Evolutionary conservation across 2,888 invertebrate genomes (phyloP).

Genomic region (Kryphioiulus occultus): DNA sequence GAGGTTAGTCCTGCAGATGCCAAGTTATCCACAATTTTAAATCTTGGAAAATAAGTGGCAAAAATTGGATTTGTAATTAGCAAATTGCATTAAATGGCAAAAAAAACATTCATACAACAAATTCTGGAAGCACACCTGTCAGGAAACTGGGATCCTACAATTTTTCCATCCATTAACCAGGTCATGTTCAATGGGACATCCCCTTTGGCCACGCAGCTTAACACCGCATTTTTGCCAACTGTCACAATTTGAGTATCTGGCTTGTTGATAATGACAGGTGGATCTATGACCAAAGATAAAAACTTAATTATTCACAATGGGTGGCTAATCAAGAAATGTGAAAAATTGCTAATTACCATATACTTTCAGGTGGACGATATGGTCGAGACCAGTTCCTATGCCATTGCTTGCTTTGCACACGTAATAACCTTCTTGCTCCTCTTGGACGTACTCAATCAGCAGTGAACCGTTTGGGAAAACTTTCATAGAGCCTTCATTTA

Average conservation of each 20-base stretch:
- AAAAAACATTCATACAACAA: not conserved
- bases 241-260: not conserved
- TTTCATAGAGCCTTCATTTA: not conserved
- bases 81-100: not conserved
- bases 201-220: constrained; percentile 50
- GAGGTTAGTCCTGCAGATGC: constrained; percentile 46
- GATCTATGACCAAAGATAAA: constrained; percentile 20
- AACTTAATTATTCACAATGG: not conserved
- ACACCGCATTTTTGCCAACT: not conserved
- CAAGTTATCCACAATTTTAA: not conserved
- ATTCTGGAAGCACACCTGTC: not conserved
- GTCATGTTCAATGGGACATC: constrained; percentile 49
- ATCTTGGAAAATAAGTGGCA: constrained; percentile 21
- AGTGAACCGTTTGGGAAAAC: constrained; percentile 60
- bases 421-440: constrained; percentile 61
- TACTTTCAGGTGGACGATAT: constrained; percentile 61
- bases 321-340: not conserved
- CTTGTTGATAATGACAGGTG: constrained; percentile 39
- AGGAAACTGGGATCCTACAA: not conserved
- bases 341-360: constrained; percentile 58
- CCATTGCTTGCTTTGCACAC: constrained; percentile 62
- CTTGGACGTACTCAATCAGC: constrained; percentile 67
- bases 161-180: constrained; percentile 51
- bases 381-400: constrained; percentile 62
- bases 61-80: not conserved